Conservation (phyloP, 2,888 invertebrate genomes). For the Keiferia lycopersicella region DNA sequence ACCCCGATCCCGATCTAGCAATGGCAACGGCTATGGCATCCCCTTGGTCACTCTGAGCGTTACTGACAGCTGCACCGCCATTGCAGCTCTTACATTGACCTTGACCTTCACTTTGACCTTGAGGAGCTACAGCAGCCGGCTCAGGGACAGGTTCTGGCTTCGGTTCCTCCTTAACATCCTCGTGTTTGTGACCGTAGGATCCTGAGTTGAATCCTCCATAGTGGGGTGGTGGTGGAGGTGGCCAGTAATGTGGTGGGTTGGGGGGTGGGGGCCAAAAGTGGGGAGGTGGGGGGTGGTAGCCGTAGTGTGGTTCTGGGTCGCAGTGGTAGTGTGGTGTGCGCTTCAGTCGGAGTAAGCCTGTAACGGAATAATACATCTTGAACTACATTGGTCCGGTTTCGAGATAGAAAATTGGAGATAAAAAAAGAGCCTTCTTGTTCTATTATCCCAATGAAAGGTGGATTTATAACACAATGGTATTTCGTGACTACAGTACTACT, state of each 20-base stretch:
- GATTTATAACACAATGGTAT: too few species aligned
- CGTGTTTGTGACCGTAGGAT: not conserved
- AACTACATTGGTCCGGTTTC: not conserved
- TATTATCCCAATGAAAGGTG: too few species aligned
- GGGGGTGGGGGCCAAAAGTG: slow-evolving; percentile 38
- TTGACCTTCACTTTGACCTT: not conserved
- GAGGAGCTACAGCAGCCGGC: not conserved
- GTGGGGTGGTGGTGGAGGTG: slow-evolving; percentile 29
- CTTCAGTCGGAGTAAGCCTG: slow-evolving; percentile 55
- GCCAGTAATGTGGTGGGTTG: slow-evolving; percentile 39
- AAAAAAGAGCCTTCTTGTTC: too few species aligned
- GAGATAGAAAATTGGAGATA: too few species aligned
- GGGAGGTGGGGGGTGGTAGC: slow-evolving; percentile 44
- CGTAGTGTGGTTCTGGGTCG: slow-evolving; percentile 33
- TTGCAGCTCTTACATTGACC: slow-evolving; percentile 39
- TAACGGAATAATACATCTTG: slow-evolving; percentile 19
- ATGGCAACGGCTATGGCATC: slow-evolving; percentile 57
- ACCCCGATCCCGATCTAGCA: slow-evolving; percentile 39
- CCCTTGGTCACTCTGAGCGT: slow-evolving; percentile 53
- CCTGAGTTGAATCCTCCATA: slow-evolving; percentile 25
- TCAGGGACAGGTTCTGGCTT: not conserved
- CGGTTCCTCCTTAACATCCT: not conserved
- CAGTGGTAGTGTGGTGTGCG: slow-evolving; percentile 53
- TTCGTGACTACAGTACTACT: too few species aligned
- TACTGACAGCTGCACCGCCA: slow-evolving; percentile 47